Conservation (phyloP, 2,797 vertebrate species). For the Pipistrellus kuhlii region DNA sequence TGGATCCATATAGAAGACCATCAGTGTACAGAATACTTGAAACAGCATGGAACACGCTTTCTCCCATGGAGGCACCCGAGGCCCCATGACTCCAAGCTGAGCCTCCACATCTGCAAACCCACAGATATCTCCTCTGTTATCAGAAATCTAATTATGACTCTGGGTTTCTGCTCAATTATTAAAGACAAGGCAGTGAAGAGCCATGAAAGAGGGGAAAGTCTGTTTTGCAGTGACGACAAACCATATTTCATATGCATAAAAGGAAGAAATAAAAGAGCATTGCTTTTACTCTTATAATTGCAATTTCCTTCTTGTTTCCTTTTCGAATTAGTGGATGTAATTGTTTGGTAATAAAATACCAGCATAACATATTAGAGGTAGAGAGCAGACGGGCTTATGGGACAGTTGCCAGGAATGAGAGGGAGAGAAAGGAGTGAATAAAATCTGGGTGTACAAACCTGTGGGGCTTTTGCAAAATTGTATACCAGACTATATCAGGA, state of each 20-base stretch:
- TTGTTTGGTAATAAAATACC: constrained; percentile 86
- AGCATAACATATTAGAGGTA: constrained; percentile 85
- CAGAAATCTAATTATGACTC: constrained; percentile 80
- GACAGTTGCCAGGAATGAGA: constrained; percentile 82
- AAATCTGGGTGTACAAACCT: constrained; percentile 61
- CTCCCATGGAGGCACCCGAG: neutral
- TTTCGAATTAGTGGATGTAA: constrained; percentile 85
- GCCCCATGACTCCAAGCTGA: constrained; percentile 64
- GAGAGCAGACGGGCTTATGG: constrained; percentile 82
- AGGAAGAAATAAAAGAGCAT: constrained; percentile 83
- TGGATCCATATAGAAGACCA: constrained; percentile 44
- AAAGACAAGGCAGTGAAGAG: constrained; percentile 82
- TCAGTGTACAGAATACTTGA: constrained; percentile 33
- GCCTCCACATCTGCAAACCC: constrained; percentile 64
- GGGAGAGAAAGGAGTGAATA: constrained; percentile 67
- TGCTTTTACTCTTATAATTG: constrained; percentile 85
- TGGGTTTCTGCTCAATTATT: constrained; percentile 80
- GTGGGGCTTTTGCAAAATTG: constrained; percentile 32
- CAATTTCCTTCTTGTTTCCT: constrained; percentile 85
- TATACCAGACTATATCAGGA: neutral
- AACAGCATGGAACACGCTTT: constrained; percentile 54
- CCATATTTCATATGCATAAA: constrained; percentile 82
- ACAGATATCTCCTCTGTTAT: constrained; percentile 73
- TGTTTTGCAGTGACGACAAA: constrained; percentile 80
- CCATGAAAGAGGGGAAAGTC: constrained; percentile 74